Conservation (phyloP, 1,140 invertebrate species). For the Hetaerina americana region DNA sequence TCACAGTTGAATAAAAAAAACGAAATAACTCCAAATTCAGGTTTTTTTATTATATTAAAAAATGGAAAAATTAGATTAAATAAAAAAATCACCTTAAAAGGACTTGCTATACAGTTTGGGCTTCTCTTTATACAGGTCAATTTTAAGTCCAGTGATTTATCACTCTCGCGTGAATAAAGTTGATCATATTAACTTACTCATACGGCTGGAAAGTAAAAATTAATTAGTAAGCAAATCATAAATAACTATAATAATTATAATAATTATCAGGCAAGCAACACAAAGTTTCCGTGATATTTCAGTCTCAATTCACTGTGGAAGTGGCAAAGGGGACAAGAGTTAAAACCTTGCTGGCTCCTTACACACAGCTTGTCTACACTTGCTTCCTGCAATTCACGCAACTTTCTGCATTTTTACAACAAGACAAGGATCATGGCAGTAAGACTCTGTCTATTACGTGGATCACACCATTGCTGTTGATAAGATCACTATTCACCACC, state of each 20-base stretch:
- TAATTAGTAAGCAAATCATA: background rate
- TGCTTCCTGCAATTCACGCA: background rate
- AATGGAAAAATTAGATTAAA: no score
- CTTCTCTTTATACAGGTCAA: background rate
- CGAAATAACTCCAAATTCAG: no score
- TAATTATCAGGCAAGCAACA: background rate
- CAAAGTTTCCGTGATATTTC: background rate
- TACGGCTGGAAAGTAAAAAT: background rate
- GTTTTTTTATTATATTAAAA: no score
- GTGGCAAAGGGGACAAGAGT: background rate
- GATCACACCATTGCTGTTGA: conserved; percentile 41
- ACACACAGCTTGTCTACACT: background rate
- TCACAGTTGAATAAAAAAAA: no score
- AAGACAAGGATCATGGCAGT: conserved; percentile 19
- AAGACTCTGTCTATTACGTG: conserved; percentile 40
- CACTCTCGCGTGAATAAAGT: no score
- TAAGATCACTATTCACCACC: conserved; percentile 34
- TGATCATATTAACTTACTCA: no score
- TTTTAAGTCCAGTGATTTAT: no score
- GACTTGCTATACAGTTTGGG: background rate
- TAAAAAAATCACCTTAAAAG: no score
- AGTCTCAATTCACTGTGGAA: background rate
- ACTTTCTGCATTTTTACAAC: background rate
- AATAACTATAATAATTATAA: background rate
- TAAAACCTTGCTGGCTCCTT: background rate